phyloP scores from a whole-genome alignment of 2,888 invertebrate genomes.

The Cryptus armator region DNA sequence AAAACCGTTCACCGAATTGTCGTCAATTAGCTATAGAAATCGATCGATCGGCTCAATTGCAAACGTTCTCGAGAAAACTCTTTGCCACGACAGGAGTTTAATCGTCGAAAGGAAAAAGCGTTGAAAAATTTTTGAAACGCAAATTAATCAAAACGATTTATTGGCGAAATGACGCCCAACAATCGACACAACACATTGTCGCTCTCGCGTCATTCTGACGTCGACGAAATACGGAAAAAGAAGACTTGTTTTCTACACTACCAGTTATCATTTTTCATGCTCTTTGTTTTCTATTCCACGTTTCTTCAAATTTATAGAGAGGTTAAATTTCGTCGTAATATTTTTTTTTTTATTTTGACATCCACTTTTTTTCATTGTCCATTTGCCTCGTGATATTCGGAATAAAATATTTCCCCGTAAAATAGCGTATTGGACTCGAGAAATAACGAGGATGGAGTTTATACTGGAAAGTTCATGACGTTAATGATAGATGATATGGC shows the following conservation, averaged over 20 bases:
- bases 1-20: neutral
- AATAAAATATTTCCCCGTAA: too few relatives aligned
- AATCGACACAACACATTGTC: neutral
- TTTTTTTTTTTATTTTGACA: too few relatives aligned
- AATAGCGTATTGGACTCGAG: too few relatives aligned
- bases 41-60: slow-evolving; percentile 3
- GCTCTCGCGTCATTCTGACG: neutral
- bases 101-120: neutral
- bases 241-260: neutral
- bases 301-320: too few relatives aligned
- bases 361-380: too few relatives aligned
- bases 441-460: neutral
- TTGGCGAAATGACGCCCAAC: slow-evolving; percentile 9
- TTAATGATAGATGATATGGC: neutral
- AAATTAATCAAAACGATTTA: neutral
- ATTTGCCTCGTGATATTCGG: too few relatives aligned
- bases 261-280: neutral
- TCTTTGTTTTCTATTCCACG: neutral
- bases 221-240: neutral
- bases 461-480: neutral
- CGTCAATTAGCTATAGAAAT: neutral
- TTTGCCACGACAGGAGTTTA: neutral
- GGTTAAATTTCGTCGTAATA: too few relatives aligned
- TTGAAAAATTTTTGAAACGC: neutral
- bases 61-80: neutral